Conservation (phyloP, 2,888 invertebrate species). For the Chrysolina americana region DNA sequence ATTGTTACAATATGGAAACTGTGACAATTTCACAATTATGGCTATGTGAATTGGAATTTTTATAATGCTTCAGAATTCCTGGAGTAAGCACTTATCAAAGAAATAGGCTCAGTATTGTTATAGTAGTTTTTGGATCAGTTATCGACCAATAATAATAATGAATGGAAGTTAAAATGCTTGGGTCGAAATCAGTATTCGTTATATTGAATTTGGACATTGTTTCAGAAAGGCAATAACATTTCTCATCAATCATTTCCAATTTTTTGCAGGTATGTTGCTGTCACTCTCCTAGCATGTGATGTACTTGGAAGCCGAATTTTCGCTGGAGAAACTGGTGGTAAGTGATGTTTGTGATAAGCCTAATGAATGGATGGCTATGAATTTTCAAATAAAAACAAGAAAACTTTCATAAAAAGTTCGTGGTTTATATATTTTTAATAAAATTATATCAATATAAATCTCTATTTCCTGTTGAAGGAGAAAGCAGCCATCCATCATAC, state of each 20-base stretch:
- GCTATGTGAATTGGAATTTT: too few relatives aligned
- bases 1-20: too few relatives aligned
- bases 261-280: conserved; percentile 3
- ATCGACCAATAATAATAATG: too few relatives aligned
- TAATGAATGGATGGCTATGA: conserved; percentile 4
- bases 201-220: too few relatives aligned
- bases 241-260: not conserved
- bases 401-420: not conserved
- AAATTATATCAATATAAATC: not conserved
- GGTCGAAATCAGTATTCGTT: too few relatives aligned
- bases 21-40: too few relatives aligned
- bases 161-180: too few relatives aligned
- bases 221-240: not conserved
- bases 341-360: not conserved
- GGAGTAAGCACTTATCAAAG: too few relatives aligned
- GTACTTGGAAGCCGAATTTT: not conserved
- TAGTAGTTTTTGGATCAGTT: too few relatives aligned
- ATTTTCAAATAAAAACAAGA: not conserved
- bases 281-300: not conserved
- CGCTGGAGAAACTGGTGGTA: not conserved
- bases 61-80: too few relatives aligned
- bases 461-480: not conserved
- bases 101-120: too few relatives aligned
- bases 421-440: too few relatives aligned
- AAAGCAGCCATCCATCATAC: not conserved